Base-by-base conservation (phyloP, 2,888 invertebrate species). In the Augochlorella aurata region DNA sequence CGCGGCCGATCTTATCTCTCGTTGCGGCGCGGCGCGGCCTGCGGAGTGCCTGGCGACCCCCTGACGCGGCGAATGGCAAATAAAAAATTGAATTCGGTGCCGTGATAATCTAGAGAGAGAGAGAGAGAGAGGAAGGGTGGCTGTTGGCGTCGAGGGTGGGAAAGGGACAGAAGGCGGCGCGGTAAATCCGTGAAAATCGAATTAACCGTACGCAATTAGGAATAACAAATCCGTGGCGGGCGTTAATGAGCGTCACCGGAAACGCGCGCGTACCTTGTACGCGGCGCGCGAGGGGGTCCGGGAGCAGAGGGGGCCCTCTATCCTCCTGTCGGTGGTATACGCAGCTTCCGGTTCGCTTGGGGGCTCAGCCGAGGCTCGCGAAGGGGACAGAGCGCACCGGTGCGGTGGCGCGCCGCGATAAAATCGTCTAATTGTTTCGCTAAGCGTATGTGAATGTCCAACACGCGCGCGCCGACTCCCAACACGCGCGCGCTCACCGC, bases 351-450 rank as follows among this genome's bases (percentile, higher is more conserved):
- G 93, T 91, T 90, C 83, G 90, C 90, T 90, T 91, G 92, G 92
- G 92, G 93, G 91, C 89, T 88, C 84, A 77, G 84, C 80, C 38
- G 38, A 38, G 24, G 58, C 8, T 24, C 58, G 82, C 86, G 72
- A 86, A 90, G 90, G 92, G 91, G 92, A 92, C 92, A 91, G 87
- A 92, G 90, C 87, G 90, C 65, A 65, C 89, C 89, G 89, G 87
- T 89, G 88, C 87, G 89, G 84, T 18, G 65, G 84, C 24, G 14
- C 58, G 58, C 82, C 86, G 89, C 90, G 93, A 93, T 93, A 93
- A 93, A 93, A 93, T 93, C 93, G 91, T 90, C 91, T 93, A 93
- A 93, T 93, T 93, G 93, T 93, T 93, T 93, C 91, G 91, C 92
- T 93, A 93, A 93, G 93, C 93, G 93, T 93, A 93, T 92, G 93